Conservation (phyloP, 2,113 vertebrate species). For the Puntigrus tetrazona region DNA sequence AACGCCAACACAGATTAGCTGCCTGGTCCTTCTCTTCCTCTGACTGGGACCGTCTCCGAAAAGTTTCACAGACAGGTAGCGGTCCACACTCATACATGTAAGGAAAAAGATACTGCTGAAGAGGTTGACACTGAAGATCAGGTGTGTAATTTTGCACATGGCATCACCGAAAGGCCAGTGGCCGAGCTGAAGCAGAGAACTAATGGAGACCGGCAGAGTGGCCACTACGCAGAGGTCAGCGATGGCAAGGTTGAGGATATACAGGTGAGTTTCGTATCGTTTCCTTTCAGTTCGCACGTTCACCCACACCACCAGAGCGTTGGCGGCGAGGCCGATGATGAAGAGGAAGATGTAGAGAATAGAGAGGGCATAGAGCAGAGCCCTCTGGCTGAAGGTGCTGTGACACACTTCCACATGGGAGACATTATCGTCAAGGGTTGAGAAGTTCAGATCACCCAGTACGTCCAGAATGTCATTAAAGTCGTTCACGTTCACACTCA, state of each 20-base stretch:
- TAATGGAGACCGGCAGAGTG: slow-evolving; percentile 87
- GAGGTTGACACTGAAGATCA: slow-evolving; percentile 90
- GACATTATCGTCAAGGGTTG: slow-evolving; percentile 69
- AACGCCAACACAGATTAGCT: slow-evolving; percentile 79
- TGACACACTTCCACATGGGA: slow-evolving; percentile 78
- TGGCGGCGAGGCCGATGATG: slow-evolving; percentile 84
- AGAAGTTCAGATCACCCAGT: slow-evolving; percentile 82
- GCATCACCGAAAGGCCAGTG: slow-evolving; percentile 88
- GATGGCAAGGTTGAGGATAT: slow-evolving; percentile 87
- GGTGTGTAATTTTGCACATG: slow-evolving; percentile 85
- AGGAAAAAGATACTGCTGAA: slow-evolving; percentile 94
- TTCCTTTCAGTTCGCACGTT: slow-evolving; percentile 82
- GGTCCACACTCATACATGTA: slow-evolving; percentile 88
- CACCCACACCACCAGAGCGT: slow-evolving; percentile 86
- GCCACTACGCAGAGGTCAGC: slow-evolving; percentile 87
- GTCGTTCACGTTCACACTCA: slow-evolving; percentile 65
- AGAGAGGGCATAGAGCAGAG: slow-evolving; percentile 80
- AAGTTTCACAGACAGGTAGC: slow-evolving; percentile 80
- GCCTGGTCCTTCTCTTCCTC: slow-evolving; percentile 76
- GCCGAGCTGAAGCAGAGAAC: slow-evolving; percentile 84
- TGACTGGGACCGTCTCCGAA: slow-evolving; percentile 66
- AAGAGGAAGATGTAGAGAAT: slow-evolving; percentile 90
- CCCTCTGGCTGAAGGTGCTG: slow-evolving; percentile 69
- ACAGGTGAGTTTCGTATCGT: slow-evolving; percentile 86
- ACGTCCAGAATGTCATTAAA: slow-evolving; percentile 75